Percentiles rank a stretch among this genome's conserved stretches.
These are phyloP conservation scores for Pseudochirops corinnae DNA, from an alignment of 2,797 vertebrate genomes.

Conservation along the genomic window DNA sequence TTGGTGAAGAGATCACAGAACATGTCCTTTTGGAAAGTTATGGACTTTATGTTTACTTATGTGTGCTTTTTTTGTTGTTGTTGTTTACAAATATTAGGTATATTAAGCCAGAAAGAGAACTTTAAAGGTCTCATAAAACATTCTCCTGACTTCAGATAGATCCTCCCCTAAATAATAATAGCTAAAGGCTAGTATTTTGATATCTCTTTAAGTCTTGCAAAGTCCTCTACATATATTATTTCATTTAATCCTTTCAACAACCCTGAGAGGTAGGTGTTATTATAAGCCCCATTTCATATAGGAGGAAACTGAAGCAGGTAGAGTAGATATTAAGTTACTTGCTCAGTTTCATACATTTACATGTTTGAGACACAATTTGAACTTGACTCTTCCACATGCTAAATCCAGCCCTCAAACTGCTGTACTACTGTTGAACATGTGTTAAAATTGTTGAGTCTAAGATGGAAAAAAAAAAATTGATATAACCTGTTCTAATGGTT, in stretches of 20 bases:
- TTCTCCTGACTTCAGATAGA: background rate
- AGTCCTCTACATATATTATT: background rate
- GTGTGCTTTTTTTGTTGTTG: background rate
- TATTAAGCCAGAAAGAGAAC: background rate
- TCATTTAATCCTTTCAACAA: background rate
- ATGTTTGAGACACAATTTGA: background rate
- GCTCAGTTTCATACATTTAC: background rate
- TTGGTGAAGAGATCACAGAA: background rate
- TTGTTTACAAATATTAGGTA: background rate
- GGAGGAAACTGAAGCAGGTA: background rate
- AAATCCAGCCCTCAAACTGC: background rate
- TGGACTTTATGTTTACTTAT: background rate
- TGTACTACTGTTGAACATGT: background rate
- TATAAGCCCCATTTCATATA: background rate
- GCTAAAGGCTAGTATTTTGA: background rate
- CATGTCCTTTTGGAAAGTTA: background rate
- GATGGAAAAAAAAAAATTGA: background rate
- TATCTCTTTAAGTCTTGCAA: background rate
- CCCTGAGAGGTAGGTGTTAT: background rate
- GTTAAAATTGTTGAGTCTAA: background rate
- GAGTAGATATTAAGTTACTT: background rate
- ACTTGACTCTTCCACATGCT: background rate
- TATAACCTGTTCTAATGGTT: background rate
- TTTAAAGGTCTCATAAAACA: background rate
- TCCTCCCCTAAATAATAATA: background rate